Conservation (phyloP, 2,797 vertebrate genomes). For the Gila robusta region DNA sequence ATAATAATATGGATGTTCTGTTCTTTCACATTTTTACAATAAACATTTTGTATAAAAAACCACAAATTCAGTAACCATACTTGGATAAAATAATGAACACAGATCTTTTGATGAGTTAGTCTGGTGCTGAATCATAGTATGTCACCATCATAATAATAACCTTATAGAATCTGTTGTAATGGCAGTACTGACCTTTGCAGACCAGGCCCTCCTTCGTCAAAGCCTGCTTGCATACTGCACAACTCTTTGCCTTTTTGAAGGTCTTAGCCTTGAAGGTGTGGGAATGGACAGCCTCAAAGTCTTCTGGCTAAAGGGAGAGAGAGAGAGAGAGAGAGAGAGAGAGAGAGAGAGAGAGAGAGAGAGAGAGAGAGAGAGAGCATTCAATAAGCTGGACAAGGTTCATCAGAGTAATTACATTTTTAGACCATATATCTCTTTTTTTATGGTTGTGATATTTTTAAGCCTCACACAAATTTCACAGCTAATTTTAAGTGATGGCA, state of each 20-base stretch:
- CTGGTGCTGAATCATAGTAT: neutral
- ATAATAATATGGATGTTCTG: neutral
- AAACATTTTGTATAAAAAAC: neutral
- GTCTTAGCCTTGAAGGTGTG: conserved; percentile 94
- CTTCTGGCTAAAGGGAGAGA: conserved; percentile 83
- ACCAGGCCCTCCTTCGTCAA: conserved; percentile 93
- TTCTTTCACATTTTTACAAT: neutral
- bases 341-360: neutral
- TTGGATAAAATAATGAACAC: neutral
- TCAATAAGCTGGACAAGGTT: neutral
- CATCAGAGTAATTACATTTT: neutral
- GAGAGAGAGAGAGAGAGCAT: neutral
- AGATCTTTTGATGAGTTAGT: neutral
- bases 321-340: neutral
- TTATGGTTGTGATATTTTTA: neutral
- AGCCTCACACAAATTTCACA: neutral
- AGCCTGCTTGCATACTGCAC: conserved; percentile 92
- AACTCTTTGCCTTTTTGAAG: conserved; percentile 95
- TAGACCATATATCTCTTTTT: neutral
- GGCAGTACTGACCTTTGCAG: conserved; percentile 87
- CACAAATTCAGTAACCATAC: neutral
- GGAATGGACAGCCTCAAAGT: conserved; percentile 88
- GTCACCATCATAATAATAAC: neutral
- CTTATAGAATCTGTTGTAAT: neutral
- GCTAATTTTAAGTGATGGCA: neutral